Conservation (phyloP, 2,888 invertebrate genomes). For the Athalia cordata region DNA sequence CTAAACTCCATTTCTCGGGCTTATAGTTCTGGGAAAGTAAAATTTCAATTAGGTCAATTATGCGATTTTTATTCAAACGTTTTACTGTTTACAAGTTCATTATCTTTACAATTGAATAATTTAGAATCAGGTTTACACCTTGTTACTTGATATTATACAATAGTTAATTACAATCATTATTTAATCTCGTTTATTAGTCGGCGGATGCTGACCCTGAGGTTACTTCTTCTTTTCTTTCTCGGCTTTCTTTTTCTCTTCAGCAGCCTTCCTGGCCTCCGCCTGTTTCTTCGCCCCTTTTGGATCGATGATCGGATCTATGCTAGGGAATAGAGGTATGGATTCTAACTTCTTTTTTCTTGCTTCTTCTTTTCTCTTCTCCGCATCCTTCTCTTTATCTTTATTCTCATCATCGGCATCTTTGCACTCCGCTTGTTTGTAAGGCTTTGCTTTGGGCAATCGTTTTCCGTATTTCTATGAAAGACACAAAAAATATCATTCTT, state of each 20-base stretch:
- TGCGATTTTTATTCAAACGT: too few relatives aligned
- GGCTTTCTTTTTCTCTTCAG: slow-evolving; percentile 13
- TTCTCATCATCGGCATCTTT: slow-evolving; percentile 19
- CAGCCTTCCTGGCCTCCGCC: slow-evolving; percentile 55
- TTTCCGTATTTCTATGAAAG: slow-evolving; percentile 56
- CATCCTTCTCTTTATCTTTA: slow-evolving; percentile 12
- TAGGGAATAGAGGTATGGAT: slow-evolving; percentile 56
- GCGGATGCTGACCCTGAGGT: not conserved
- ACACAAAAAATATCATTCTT: not conserved
- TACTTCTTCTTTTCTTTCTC: slow-evolving; percentile 17
- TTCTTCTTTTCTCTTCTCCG: too few relatives aligned
- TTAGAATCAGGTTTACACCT: too few relatives aligned
- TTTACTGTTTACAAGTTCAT: too few relatives aligned
- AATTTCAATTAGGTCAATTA: too few relatives aligned
- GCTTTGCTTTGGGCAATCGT: slow-evolving; percentile 54
- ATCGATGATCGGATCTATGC: slow-evolving; percentile 61
- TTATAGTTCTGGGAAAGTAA: too few relatives aligned
- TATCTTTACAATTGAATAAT: too few relatives aligned
- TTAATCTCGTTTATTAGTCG: not conserved
- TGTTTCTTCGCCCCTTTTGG: slow-evolving; percentile 58
- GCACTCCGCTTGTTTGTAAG: slow-evolving; percentile 56
- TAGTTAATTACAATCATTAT: not conserved
- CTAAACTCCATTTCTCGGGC: too few relatives aligned
- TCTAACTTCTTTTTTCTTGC: slow-evolving; percentile 36
- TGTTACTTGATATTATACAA: not conserved